These are phyloP conservation scores for Smutsia temminckii DNA, from an alignment of 2,797 vertebrate genomes.

Conservation along the genomic window DNA sequence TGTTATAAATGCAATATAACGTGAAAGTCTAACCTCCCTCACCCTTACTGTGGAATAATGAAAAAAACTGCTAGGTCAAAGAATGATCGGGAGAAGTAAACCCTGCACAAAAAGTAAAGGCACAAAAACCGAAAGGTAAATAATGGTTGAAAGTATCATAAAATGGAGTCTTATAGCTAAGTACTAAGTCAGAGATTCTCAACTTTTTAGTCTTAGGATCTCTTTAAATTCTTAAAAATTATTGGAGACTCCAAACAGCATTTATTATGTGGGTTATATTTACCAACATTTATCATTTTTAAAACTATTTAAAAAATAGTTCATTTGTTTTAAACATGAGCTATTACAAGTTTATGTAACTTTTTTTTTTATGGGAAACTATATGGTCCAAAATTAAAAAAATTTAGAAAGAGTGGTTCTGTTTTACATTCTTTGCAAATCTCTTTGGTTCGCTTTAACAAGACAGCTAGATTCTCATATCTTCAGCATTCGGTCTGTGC, in stretches of 20 bases:
- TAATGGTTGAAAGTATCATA: neutral
- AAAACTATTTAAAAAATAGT: neutral
- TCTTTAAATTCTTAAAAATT: constrained; percentile 17
- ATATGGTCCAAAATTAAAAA: neutral
- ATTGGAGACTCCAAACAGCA: neutral
- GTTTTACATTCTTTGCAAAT: neutral
- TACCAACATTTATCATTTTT: neutral
- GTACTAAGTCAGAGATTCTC: neutral
- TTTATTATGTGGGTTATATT: constrained; percentile 1
- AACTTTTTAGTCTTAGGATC: neutral
- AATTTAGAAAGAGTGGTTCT: neutral
- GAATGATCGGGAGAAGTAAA: neutral
- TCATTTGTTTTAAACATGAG: constrained; percentile 10
- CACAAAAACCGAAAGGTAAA: neutral
- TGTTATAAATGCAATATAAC: neutral
- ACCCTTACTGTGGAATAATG: neutral
- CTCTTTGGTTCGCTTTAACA: neutral
- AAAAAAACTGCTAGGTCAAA: neutral
- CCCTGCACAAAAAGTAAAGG: neutral
- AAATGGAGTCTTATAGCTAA: neutral
- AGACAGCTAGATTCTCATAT: neutral
- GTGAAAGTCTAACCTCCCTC: neutral
- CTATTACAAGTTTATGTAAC: neutral
- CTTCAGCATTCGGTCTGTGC: neutral
- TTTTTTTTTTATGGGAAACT: neutral